phyloP scores from a whole-genome alignment of 2,113 vertebrate genomes.

The Eolophus roseicapilla region DNA sequence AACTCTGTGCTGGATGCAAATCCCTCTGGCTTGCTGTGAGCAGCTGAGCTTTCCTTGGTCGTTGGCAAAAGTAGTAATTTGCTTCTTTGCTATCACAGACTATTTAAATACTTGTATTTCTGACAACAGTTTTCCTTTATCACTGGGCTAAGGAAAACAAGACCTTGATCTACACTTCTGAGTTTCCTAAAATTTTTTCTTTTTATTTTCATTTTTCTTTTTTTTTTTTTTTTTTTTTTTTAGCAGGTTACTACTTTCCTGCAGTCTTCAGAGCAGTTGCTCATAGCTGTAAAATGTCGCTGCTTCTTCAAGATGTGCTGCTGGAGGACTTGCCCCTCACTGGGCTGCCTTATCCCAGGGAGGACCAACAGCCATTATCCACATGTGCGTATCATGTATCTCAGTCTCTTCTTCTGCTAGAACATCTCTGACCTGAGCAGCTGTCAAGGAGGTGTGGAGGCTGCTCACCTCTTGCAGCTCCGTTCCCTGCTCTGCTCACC shows the following conservation, averaged over 20 bases:
- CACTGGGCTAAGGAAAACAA: slow-evolving; percentile 31
- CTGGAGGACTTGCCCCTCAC: not conserved
- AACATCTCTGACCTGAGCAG: not conserved
- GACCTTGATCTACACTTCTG: not conserved
- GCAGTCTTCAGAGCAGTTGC: not conserved
- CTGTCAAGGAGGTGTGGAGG: not conserved
- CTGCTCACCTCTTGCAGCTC: not conserved
- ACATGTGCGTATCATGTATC: fast-evolving
- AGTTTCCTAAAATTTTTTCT: not conserved
- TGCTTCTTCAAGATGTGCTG: not conserved
- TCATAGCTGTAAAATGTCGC: not conserved
- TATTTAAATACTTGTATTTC: slow-evolving; percentile 45
- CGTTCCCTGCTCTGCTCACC: not conserved
- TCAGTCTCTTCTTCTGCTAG: not conserved
- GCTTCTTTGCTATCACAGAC: slow-evolving; percentile 26
- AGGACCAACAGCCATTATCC: fast-evolving
- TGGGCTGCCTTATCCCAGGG: not conserved
- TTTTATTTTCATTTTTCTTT: not conserved
- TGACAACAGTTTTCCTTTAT: slow-evolving; percentile 49
- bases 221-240: not conserved
- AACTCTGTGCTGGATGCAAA: slow-evolving; percentile 23
- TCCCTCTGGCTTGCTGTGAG: slow-evolving; percentile 19
- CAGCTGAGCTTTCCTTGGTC: slow-evolving; percentile 10
- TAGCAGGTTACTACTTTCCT: not conserved
- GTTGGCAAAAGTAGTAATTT: slow-evolving; percentile 32